Base-by-base conservation (phyloP, 1,140 invertebrate genomes). In the Sminthurides bifidus region DNA sequence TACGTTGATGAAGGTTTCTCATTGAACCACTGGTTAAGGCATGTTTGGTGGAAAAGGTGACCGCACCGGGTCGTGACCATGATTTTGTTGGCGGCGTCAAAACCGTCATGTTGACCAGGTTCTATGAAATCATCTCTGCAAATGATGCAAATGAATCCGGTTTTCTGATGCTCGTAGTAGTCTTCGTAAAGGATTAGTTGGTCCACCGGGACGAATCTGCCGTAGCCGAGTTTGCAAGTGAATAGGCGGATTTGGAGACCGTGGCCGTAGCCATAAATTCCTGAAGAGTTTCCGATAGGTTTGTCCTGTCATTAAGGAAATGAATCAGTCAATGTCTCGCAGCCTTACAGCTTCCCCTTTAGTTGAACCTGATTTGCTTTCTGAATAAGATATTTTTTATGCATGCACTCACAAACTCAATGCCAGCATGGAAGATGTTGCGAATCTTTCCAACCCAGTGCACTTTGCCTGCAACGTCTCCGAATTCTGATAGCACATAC, bases 101-200 rank as follows among this genome's bases (percentile, higher is more conserved):
- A 29, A 19, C 17, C 26, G 21, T 38, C 30, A 33, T 33, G 37
- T 17, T 61, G 46, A 27, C 43, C 45, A 14, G 31, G 44, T 14
- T 61, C 59, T 5, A 61, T 19, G 27, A 61, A 61, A 24, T 61
- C 59, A 44, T 61, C 55, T n/a, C 59, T 24, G 31, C 59, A 61
- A 21, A 61, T 61, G 4, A 61, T 54, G 29, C 59, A 61, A 37
- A 61, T 56, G 17, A 61, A 52, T 29, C 59, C 59, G 14, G 59
- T 49, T 45, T 61, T 61, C 6, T 49, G 26, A 21, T 38, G 31
- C 17, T 61, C 55, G 29, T 54, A 35, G 19, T 46, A 61, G 29
- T 61, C 59, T 15, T 49, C 33, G 24, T 54, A 51, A 1, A 61
- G 54, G 2, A 61, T 27, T 10, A 61, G 38, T 38, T 61, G 38